Evolutionary conservation across 2,888 invertebrate genomes (phyloP), one percentile per base, ranked within the genome.

Genomic region (Polydrusus pterygomalis): DNA sequence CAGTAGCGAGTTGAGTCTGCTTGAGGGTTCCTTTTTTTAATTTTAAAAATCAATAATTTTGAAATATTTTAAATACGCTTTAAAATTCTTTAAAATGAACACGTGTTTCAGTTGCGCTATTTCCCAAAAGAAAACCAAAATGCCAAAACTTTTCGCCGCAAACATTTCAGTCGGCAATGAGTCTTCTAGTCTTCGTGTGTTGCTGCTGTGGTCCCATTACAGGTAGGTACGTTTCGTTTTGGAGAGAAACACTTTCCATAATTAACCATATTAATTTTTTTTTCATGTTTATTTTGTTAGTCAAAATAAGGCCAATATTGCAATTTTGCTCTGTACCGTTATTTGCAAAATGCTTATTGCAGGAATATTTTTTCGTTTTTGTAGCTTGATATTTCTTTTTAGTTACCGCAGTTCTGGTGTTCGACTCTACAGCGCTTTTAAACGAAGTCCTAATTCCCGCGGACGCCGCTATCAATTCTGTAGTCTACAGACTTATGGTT

Each of bases 351-450:
- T 25, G 2, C 5, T 25, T 25, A 25, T 25, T 25, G 5, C 25
- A 25, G 25, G 40, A 40, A 40, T 40, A 40, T 11, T 40, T 9
- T 40, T 40, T 2, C 9, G 2, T 11, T 1, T 54, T n/a, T 25
- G 15, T 0, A 17, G 9, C 18, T 7, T n/a, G 2, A n/a, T 15
- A 43, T 58, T 58, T 20, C 34, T 43, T 43, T 70, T 60, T 25
- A 65, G 83, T 83, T 43, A 79, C 81, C 81, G 92, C 94, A 84
- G 93, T 94, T 86, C 96, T 96, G 71, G 92, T 93, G 85, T 95
- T 96, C 90, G 96, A 96, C 88, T 92, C 94, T 77, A 92, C 94
- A 83, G 94, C 95, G 80, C 91, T 94, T 83, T 94, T 96, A 93
- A 91, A 94, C 84, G 91, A 95, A 80, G 93, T 96, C 78, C 89